Base-by-base conservation (phyloP, 2,113 vertebrate genomes). In the Rhombomys opimus region DNA sequence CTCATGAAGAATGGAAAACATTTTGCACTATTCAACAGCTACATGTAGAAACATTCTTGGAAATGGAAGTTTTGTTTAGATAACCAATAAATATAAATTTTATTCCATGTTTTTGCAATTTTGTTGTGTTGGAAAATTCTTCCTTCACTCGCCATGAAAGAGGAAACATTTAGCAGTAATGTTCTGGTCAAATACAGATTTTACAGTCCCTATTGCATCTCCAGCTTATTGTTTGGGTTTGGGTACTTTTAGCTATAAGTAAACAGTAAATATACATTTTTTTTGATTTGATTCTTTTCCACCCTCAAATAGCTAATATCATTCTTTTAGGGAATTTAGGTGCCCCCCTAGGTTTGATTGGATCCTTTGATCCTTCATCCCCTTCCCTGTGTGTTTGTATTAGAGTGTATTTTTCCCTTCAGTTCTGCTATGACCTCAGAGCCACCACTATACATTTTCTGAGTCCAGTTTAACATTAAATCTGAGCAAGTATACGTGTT, bases 361-460 rank as follows among this genome's bases (percentile, higher is more conserved):
- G 72, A 41, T 20, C 8, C 20, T 46, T 41, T 27, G 12, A 27
- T 50, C 50, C 75, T 6, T 27, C 41, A 27, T 50, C 41, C 23
- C 2, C 11, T 27, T 77, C 41, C 50, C 2, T 46, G 5, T 50
- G 75, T 46, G 41, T 23, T 50, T 13, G 25, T 27, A 23, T 46
- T 50, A 30, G 13, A 27, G 25, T 27, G 23, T 2, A 5, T 0
- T 3, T 3, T 5, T 5, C n/a, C 32, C 8, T 9, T 76, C 27
- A 41, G 1, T 30, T 77, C 75, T 77, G 75, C 41, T 77, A 5
- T 50, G 25, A 50, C 13, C 27, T 50, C 75, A 50, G 41, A 25
- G 5, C 25, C 2, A 0, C 41, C 7, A 11, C 41, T 13, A 3
- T 50, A 15, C 75, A 27, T 13, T 30, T 27, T 77, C 75, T 77